Base-by-base conservation (phyloP, 2,888 invertebrate species). In the Phragmatobia fuliginosa region DNA sequence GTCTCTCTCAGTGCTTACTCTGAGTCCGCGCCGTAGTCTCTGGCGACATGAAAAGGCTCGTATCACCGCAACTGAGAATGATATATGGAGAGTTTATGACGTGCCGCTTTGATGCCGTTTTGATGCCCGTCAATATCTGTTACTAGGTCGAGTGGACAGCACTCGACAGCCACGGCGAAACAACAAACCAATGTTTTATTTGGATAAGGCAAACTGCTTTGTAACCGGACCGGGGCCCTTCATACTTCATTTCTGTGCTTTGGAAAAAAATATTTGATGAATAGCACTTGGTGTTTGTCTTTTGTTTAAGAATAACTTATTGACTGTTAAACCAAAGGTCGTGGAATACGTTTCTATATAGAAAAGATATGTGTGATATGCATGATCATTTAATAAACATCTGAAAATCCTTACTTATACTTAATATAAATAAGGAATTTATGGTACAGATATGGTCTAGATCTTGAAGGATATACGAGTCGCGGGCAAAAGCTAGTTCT, bases 11-110 rank as follows among this genome's bases (percentile, higher is more conserved):
- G 18, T 32, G 33, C 0, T 10, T 85, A 77, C 74, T 73, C 87
- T 88, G 77, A 71, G 71, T 36, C 16, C 41, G 66, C 73, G 68
- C 81, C 75, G 74, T 76, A 80, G 83, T 79, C 77, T 76, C 84
- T 87, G 88, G 86, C 86, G 90, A 90, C 88, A 89, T 90, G 89
- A 91, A 91, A 88, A 88, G 89, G 86, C 83, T 78, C 80, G 85
- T 87, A 86, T 86, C 83, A 82, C 81, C 77, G 77, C 85, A 80
- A 83, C 85, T 80, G 85, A 85, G 86, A 80, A 91, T 91, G 91
- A 91, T 91, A 89, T 91, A 91, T 90, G 91, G 88, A 87, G 87
- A 88, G 88, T 84, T 84, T 90, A 83, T 90, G 91, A 90, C 89
- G 88, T 79, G 86, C 80, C 82, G 87, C 89, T 90, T 88, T 90